A percentile compares a stretch with the other conserved stretches of the same genome.
These are phyloP conservation scores for Yponomeuta plumbellus DNA, from an alignment of 2,888 invertebrate species.

Conservation along the genomic window DNA sequence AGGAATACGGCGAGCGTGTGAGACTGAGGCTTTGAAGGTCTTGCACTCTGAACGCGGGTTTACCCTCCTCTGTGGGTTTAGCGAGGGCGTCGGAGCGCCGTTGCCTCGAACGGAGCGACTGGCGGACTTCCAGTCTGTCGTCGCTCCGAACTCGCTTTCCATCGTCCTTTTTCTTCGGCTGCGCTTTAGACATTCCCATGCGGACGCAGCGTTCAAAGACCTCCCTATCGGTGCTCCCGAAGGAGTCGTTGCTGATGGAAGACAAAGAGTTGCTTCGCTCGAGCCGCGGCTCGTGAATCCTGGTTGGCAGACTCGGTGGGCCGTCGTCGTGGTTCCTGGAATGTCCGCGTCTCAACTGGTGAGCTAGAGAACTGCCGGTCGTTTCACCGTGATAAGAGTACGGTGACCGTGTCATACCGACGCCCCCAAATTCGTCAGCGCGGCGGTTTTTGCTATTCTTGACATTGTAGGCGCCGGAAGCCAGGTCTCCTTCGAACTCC, in stretches of 20 bases:
- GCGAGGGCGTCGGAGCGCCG: conserved; percentile 71
- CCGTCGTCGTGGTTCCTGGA: conserved; percentile 34
- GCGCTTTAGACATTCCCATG: conserved; percentile 79
- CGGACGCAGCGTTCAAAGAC: conserved; percentile 86
- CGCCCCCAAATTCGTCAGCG: conserved; percentile 29
- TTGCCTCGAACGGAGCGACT: conserved; percentile 30
- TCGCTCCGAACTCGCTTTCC: conserved; percentile 40
- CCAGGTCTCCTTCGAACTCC: conserved; percentile 43
- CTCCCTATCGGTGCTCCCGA: conserved; percentile 61
- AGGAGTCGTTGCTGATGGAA: conserved; percentile 51
- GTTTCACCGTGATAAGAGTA: conserved; percentile 36
- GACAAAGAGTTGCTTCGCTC: conserved; percentile 53
- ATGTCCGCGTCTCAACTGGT: conserved; percentile 28
- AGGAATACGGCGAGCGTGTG: conserved; percentile 33
- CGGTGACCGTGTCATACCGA: conserved; percentile 28
- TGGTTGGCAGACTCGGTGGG: conserved; percentile 41
- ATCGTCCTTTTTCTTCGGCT: conserved; percentile 30
- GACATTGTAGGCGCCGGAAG: conserved; percentile 37
- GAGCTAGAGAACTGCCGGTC: conserved; percentile 22
- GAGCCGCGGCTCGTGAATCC: conserved; percentile 34
- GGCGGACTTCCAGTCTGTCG: conserved; percentile 34
- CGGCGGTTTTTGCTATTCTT: conserved; percentile 30
- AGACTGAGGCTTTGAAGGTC: conserved; percentile 18
- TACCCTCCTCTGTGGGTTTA: not conserved
- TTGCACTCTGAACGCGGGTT: not conserved